These are phyloP conservation scores for Netelia fuscicornis DNA, from an alignment of 2,888 invertebrate species.

Conservation along the genomic window DNA sequence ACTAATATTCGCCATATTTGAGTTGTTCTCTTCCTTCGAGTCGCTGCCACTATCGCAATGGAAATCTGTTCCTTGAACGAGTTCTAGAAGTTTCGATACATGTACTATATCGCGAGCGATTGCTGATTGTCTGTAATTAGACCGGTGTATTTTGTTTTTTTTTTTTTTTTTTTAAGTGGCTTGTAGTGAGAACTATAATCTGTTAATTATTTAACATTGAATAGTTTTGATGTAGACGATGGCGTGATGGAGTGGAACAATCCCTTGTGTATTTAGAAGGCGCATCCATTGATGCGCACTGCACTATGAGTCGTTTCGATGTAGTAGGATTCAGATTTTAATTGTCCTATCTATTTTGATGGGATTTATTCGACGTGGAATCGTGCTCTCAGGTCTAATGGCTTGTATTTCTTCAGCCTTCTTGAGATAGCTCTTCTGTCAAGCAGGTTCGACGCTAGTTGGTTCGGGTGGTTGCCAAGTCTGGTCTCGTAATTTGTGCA, in stretches of 20 bases:
- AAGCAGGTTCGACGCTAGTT: slow-evolving; percentile 7
- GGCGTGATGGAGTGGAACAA: too few species aligned
- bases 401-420: slow-evolving; percentile 7
- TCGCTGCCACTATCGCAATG: not conserved
- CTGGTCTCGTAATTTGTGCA: not conserved
- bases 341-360: too few species aligned
- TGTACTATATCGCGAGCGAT: slow-evolving; percentile 64
- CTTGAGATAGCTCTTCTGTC: not conserved
- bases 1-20: not conserved
- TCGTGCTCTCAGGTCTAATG: not conserved
- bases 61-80: slow-evolving; percentile 11
- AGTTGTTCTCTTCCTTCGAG: not conserved
- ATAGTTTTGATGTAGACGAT: too few species aligned
- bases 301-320: too few species aligned
- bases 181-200: too few species aligned
- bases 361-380: too few species aligned
- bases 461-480: not conserved
- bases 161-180: too few species aligned
- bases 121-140: slow-evolving; percentile 60
- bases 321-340: too few species aligned
- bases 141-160: slow-evolving; percentile 49
- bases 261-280: too few species aligned
- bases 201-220: too few species aligned
- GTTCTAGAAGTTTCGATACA: slow-evolving; percentile 69
- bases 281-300: too few species aligned